Evolutionary conservation across 1,140 invertebrate species (phyloP).

Genomic region (Agrypnia vestita): DNA sequence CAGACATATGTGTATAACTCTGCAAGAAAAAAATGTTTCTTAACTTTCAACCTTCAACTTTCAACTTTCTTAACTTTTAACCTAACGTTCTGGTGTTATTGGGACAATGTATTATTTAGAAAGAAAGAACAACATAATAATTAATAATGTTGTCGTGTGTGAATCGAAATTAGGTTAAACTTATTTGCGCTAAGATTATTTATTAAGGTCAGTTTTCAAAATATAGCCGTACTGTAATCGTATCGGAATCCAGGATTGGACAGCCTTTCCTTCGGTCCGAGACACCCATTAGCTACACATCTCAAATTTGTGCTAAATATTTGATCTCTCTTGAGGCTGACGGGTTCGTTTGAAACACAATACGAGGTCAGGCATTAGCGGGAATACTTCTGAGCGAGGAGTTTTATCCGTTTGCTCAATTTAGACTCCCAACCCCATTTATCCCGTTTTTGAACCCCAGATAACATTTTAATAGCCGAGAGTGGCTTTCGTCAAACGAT

Average conservation of each 20-base stretch:
- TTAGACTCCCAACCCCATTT: slow-evolving; percentile 30
- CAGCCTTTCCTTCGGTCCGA: background rate
- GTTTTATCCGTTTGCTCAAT: slow-evolving; percentile 14
- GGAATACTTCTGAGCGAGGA: background rate
- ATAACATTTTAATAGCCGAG: slow-evolving; percentile 39
- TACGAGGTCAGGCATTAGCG: slow-evolving; percentile 12
- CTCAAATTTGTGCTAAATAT: slow-evolving; percentile 29
- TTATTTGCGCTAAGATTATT: too few species aligned
- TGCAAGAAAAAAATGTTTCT: too few species aligned
- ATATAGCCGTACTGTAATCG: background rate
- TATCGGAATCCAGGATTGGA: background rate
- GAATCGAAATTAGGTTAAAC: too few species aligned
- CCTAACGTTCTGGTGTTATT: too few species aligned
- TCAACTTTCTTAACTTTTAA: too few species aligned
- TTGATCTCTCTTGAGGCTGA: slow-evolving; percentile 35
- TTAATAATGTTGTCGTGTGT: too few species aligned
- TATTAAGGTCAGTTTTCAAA: too few species aligned
- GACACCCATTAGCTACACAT: background rate
- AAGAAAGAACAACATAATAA: too few species aligned
- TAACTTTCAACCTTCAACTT: too few species aligned
- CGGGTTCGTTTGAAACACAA: slow-evolving; percentile 36
- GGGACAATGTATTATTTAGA: too few species aligned
- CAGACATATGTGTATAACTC: too few species aligned
- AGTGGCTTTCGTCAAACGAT: slow-evolving; percentile 29
- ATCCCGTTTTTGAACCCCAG: slow-evolving; percentile 18